Conservation (phyloP, 2,797 vertebrate species). For the Delichon dasypus region DNA sequence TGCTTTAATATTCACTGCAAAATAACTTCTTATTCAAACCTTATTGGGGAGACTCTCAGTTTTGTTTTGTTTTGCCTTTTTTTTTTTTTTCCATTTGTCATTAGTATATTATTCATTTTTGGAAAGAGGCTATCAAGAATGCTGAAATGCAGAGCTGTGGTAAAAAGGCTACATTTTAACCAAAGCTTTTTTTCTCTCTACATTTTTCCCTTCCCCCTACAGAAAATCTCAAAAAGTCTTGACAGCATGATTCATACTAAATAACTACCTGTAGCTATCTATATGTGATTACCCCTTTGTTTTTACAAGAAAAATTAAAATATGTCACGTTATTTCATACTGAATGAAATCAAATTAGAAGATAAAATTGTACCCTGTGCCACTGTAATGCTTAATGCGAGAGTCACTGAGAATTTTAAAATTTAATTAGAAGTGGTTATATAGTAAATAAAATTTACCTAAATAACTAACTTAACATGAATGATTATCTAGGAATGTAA, state of each 20-base stretch:
- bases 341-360: slow-evolving; percentile 33
- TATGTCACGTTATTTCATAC: neutral
- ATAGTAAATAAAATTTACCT: slow-evolving; percentile 83
- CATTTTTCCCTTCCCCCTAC: neutral
- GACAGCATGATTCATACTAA: slow-evolving; percentile 13
- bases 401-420: slow-evolving; percentile 72
- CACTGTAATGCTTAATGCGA: slow-evolving; percentile 55
- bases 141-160: slow-evolving; percentile 50
- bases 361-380: slow-evolving; percentile 29
- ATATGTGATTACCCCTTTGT: neutral
- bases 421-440: slow-evolving; percentile 77
- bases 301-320: slow-evolving; percentile 5
- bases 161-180: slow-evolving; percentile 42
- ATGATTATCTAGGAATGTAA: slow-evolving; percentile 78
- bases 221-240: slow-evolving; percentile 7
- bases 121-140: slow-evolving; percentile 44
- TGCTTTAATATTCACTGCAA: slow-evolving; percentile 97
- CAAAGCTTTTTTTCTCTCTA: neutral
- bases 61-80: slow-evolving; percentile 74
- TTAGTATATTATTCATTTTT: slow-evolving; percentile 74
- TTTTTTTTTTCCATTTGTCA: slow-evolving; percentile 35
- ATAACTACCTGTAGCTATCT: slow-evolving; percentile 51
- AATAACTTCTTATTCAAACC: slow-evolving; percentile 97
- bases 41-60: slow-evolving; percentile 77
- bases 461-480: slow-evolving; percentile 81